These are phyloP conservation scores for Saccostrea glomerata DNA, from an alignment of 1,140 invertebrate species.

Conservation along the genomic window DNA sequence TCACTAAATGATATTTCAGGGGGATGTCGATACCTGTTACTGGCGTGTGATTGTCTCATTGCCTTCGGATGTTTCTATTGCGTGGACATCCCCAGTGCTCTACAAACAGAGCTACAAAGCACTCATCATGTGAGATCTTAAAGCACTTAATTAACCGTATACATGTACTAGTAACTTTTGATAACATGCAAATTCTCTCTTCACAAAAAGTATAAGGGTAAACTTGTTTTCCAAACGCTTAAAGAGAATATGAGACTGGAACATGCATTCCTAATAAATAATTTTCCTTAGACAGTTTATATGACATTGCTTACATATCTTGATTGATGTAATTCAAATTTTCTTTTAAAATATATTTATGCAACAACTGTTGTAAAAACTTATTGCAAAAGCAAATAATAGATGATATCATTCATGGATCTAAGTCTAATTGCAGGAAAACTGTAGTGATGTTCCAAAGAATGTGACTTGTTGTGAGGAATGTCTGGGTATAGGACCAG, in stretches of 20 bases:
- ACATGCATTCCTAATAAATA: too few relatives aligned
- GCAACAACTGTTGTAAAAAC: too few relatives aligned
- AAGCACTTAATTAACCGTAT: background rate
- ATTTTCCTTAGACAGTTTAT: too few relatives aligned
- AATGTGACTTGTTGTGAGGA: constrained; percentile 48
- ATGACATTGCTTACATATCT: too few relatives aligned
- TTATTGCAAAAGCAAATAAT: too few relatives aligned
- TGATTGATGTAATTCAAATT: too few relatives aligned
- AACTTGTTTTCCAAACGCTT: too few relatives aligned
- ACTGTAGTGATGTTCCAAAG: background rate
- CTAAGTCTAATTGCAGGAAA: background rate
- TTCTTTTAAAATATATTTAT: too few relatives aligned
- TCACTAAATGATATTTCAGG: constrained; percentile 4
- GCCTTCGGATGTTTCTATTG: constrained; percentile 48
- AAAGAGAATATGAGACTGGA: too few relatives aligned
- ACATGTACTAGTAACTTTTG: background rate
- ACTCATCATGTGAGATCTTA: background rate
- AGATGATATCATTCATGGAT: background rate
- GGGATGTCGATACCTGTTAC: constrained; percentile 29
- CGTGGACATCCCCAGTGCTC: constrained; percentile 45
- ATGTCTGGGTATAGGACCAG: constrained; percentile 42
- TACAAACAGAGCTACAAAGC: constrained; percentile 44
- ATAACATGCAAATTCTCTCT: too few relatives aligned
- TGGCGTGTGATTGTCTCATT: constrained; percentile 43
- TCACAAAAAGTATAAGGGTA: too few relatives aligned